Conservation (phyloP, 2,888 invertebrate species). For the Dicycla oo region DNA sequence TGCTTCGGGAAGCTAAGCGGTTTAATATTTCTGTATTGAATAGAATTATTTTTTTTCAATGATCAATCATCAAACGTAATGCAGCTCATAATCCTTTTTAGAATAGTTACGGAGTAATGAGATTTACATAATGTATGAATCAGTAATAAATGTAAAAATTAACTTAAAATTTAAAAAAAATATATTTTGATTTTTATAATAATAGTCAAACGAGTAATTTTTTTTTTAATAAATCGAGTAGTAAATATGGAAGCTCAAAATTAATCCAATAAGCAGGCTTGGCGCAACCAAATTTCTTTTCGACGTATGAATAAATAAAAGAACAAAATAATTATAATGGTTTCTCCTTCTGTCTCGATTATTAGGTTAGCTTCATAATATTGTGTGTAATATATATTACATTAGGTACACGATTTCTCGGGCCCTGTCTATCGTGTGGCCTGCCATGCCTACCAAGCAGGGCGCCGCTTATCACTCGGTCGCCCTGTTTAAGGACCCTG, state of each 20-base stretch:
- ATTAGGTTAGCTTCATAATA: neutral
- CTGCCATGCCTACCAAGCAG: too few relatives aligned
- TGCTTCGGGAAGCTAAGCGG: too few relatives aligned
- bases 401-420: too few relatives aligned
- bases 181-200: neutral
- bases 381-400: too few relatives aligned
- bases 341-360: neutral
- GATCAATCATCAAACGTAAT: neutral
- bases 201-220: neutral
- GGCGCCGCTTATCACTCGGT: too few relatives aligned
- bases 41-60: neutral
- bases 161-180: neutral
- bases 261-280: neutral
- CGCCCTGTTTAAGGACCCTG: too few relatives aligned
- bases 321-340: neutral
- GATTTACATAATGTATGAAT: neutral
- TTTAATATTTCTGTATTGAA: neutral
- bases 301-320: neutral
- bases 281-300: neutral
- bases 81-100: constrained; percentile 2
- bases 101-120: neutral
- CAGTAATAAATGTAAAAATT: neutral
- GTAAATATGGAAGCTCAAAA: neutral
- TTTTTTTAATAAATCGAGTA: neutral
- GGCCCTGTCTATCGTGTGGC: too few relatives aligned